phyloP scores from a whole-genome alignment of 2,113 vertebrate genomes.

The Sapayoa aenigma region DNA sequence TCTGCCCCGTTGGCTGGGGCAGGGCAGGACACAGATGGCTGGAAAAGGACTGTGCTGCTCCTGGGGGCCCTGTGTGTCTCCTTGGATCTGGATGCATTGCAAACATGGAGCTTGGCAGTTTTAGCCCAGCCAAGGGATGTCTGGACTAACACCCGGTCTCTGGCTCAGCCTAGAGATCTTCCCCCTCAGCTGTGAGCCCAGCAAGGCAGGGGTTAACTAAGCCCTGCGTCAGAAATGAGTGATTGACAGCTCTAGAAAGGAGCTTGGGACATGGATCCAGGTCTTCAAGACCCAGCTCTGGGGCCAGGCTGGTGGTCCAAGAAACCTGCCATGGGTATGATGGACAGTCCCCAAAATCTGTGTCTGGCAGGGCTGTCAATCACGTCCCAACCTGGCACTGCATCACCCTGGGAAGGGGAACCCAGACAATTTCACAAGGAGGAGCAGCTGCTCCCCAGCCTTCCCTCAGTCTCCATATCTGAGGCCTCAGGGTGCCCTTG shows the following conservation, averaged over 20 bases:
- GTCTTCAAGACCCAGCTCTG: not conserved
- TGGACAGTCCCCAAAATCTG: not conserved
- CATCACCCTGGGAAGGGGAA: fast-evolving
- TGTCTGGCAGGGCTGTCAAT: not conserved
- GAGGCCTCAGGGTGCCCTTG: not conserved
- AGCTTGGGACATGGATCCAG: not conserved
- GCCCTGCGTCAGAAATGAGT: not conserved
- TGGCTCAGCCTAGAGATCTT: not conserved
- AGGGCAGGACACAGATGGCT: not conserved
- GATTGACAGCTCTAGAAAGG: not conserved
- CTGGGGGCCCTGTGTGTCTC: not conserved
- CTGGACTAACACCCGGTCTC: not conserved
- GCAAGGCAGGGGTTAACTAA: not conserved
- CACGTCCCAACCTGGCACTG: not conserved
- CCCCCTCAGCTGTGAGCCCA: not conserved
- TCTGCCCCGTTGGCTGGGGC: not conserved
- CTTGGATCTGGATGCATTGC: not conserved
- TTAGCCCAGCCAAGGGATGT: not conserved
- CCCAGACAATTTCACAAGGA: fast-evolving
- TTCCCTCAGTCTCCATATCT: fast-evolving
- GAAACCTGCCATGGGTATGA: not conserved
- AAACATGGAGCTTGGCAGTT: not conserved
- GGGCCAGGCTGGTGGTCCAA: too few relatives aligned
- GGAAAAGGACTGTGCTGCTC: not conserved
- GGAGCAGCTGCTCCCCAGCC: not conserved